Evolutionary conservation across 2,888 invertebrate genomes (phyloP).

Genomic region (Ornithoptera alexandrae): DNA sequence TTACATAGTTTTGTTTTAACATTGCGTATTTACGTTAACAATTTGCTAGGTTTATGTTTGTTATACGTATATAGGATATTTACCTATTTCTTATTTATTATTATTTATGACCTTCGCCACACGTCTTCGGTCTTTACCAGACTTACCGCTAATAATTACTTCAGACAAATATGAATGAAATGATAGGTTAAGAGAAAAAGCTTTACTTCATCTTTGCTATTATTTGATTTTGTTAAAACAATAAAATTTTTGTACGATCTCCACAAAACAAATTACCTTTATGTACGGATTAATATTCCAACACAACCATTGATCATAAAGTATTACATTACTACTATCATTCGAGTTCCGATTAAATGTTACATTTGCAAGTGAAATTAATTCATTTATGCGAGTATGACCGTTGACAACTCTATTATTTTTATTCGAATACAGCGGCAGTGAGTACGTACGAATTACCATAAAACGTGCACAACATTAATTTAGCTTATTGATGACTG

Average conservation of each 20-base stretch:
- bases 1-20: no score
- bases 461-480: constrained; percentile 58
- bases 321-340: constrained; percentile 38
- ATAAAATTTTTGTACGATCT: not conserved
- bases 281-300: constrained; percentile 35
- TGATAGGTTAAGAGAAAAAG: no score
- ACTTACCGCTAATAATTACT: no score
- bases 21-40: no score
- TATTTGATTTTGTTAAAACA: not conserved
- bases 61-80: no score
- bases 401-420: constrained; percentile 60
- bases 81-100: no score
- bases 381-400: constrained; percentile 43
- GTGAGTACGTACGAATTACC: constrained; percentile 51
- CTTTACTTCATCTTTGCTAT: not conserved
- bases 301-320: constrained; percentile 36
- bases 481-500: constrained; percentile 54
- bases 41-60: no score
- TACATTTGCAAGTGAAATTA: constrained; percentile 58
- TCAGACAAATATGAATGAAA: no score
- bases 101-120: no score
- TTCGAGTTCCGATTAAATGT: constrained; percentile 39
- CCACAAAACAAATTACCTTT: not conserved
- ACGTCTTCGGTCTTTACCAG: no score
- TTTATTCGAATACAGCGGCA: constrained; percentile 46